Evolutionary conservation across 30 jellyfish, hydroid and myxozoan genomes (phyloP), one percentile per base, ranked within the genome.

Genomic region (Mastigias papua): DNA sequence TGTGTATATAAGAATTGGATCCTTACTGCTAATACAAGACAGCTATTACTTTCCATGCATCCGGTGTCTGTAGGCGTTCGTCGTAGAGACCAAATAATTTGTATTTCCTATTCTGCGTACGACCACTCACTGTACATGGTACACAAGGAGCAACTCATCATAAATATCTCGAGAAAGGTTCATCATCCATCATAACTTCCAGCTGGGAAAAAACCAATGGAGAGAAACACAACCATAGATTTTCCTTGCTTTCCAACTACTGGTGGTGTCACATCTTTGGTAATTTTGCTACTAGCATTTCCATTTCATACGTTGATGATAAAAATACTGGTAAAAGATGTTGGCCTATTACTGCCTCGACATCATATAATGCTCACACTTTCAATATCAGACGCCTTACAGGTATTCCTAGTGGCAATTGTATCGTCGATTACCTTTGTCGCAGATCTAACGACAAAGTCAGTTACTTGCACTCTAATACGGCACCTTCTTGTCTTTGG

Each of bases 361-460:
- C 67, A 54, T 21, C 67, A 54, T 3, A 54, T 54, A 2, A 54
- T 54, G 67, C 27, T 54, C 67, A 11, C 27, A 2, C 67, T 54
- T 19, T 54, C 67, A 10, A 54, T 54, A 54, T 54, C 67, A 54
- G 67, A 54, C 67, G 67, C 67, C 27, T 54, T 54, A 21, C 67
- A 54, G 67, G 17, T 54, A 7, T 54, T 54, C 17, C 3, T 25
- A 2, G 27, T 10, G 3, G 23, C 67, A 54, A 6, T 7, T 6
- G 3, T 54, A 54, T 5, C 27, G 9, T 3, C 27, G 3, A 25
- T 54, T 3, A 19, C 7, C 5, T 5, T 54, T 10, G 67, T 25
- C 25, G 9, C 17, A 11, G 26, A 54, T 6, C 17, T 54, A 19
- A 54, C 67, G 17, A 54, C 67, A 54, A 25, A 54, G 67, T 54